Conservation (phyloP, 2,888 invertebrate species). For the Ophioninae sp. region DNA sequence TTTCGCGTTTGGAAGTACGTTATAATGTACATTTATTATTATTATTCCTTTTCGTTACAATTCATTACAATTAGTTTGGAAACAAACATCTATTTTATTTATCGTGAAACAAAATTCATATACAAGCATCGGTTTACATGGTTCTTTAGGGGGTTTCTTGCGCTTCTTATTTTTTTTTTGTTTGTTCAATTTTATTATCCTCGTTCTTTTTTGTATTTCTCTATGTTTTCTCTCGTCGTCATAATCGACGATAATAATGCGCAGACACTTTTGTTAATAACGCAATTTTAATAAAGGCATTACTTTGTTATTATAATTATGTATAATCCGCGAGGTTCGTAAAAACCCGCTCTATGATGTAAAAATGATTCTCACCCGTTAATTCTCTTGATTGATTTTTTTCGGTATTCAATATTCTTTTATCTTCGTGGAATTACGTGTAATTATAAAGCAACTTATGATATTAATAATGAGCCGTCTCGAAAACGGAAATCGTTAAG, state of each 20-base stretch:
- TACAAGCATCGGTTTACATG: constrained; percentile 77
- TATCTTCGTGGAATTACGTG: constrained; percentile 55
- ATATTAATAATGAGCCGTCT: constrained; percentile 59
- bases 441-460: constrained; percentile 67
- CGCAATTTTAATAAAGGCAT: constrained; percentile 55
- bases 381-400: constrained; percentile 58
- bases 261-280: constrained; percentile 67
- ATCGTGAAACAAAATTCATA: constrained; percentile 76
- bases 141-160: constrained; percentile 60
- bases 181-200: constrained; percentile 65
- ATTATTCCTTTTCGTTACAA: constrained; percentile 59
- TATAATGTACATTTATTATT: constrained; percentile 47
- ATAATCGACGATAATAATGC: constrained; percentile 60
- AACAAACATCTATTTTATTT: constrained; percentile 78
- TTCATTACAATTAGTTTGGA: constrained; percentile 72
- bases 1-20: constrained; percentile 29
- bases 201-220: constrained; percentile 69
- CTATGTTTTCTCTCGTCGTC: constrained; percentile 46
- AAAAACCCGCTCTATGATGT: constrained; percentile 60
- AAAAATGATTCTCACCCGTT: constrained; percentile 65
- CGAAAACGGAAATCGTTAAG: constrained; percentile 45
- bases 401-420: constrained; percentile 57
- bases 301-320: constrained; percentile 51
- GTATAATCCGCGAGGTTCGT: constrained; percentile 65
- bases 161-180: constrained; percentile 28